These are phyloP conservation scores for Centropyge bicolor DNA, from an alignment of 2,797 vertebrate species.

Conservation along the genomic window DNA sequence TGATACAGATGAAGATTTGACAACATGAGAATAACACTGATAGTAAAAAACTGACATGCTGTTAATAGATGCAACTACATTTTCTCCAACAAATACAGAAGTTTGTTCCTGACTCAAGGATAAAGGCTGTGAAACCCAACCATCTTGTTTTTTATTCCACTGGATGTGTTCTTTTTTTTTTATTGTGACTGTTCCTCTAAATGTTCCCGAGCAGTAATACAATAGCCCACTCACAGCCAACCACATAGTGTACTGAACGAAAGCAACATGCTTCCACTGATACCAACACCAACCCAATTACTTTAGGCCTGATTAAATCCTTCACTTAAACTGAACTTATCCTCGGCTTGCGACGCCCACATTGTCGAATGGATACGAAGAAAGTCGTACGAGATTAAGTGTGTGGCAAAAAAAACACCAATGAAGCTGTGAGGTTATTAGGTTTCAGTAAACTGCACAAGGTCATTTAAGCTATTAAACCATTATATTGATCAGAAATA, in stretches of 20 bases:
- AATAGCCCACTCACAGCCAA: constrained; percentile 3
- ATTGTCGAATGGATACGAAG: neutral
- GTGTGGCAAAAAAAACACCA: constrained; percentile 5
- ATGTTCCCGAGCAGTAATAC: constrained; percentile 31
- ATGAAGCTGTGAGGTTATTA: neutral
- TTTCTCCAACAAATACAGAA: constrained; percentile 10
- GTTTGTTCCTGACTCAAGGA: neutral
- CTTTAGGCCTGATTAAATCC: constrained; percentile 56
- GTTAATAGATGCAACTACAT: constrained; percentile 1
- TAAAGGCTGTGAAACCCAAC: constrained; percentile 10
- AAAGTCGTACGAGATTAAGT: constrained; percentile 29
- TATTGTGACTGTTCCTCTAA: constrained; percentile 25
- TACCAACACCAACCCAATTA: constrained; percentile 51
- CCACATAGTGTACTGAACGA: neutral
- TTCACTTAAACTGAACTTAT: constrained; percentile 52
- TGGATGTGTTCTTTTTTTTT: neutral
- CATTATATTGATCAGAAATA: neutral
- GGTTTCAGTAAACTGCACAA: neutral
- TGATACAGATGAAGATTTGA: neutral
- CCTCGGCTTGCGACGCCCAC: constrained; percentile 32
- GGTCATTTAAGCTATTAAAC: neutral
- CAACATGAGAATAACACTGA: neutral
- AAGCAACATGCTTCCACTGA: constrained; percentile 17
- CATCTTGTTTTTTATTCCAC: neutral
- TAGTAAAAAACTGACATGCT: neutral